phyloP scores from a whole-genome alignment of 2,113 vertebrate species.

The Pseudorasbora parva region DNA sequence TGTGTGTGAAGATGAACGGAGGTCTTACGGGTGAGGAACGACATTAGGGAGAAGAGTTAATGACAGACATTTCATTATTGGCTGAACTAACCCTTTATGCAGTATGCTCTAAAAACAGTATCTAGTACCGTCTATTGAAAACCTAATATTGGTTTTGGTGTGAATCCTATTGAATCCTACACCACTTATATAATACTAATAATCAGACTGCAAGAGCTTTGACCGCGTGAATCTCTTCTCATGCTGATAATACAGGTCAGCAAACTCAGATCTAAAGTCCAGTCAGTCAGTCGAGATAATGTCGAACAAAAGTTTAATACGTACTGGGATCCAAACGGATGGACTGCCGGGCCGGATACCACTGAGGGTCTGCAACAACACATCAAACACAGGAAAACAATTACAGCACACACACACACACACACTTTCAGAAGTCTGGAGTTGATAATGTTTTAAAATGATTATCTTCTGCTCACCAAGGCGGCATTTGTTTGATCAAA shows the following conservation, averaged over 20 bases:
- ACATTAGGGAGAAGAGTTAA: too few relatives aligned
- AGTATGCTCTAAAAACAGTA: too few relatives aligned
- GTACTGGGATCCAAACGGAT: slow-evolving; percentile 91
- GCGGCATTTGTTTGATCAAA: neutral
- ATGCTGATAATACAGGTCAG: neutral
- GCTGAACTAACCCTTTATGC: too few relatives aligned
- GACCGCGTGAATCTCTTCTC: neutral
- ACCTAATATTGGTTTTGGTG: too few relatives aligned
- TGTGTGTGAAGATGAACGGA: too few relatives aligned
- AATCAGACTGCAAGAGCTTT: neutral
- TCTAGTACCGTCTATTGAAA: too few relatives aligned
- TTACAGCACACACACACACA: neutral
- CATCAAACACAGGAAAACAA: slow-evolving; percentile 4
- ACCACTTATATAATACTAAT: neutral
- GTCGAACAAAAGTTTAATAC: slow-evolving; percentile 54
- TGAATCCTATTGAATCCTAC: neutral
- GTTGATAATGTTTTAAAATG: neutral
- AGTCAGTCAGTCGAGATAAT: neutral
- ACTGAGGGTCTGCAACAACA: slow-evolving; percentile 84
- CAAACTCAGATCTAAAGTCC: too few relatives aligned
- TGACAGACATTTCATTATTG: too few relatives aligned
- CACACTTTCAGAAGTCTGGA: neutral
- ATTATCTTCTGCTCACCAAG: neutral
- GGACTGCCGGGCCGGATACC: slow-evolving; percentile 91
- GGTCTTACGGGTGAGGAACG: too few relatives aligned